phyloP scores from a whole-genome alignment of 2,113 vertebrate genomes.

The Oreochromis aureus region DNA sequence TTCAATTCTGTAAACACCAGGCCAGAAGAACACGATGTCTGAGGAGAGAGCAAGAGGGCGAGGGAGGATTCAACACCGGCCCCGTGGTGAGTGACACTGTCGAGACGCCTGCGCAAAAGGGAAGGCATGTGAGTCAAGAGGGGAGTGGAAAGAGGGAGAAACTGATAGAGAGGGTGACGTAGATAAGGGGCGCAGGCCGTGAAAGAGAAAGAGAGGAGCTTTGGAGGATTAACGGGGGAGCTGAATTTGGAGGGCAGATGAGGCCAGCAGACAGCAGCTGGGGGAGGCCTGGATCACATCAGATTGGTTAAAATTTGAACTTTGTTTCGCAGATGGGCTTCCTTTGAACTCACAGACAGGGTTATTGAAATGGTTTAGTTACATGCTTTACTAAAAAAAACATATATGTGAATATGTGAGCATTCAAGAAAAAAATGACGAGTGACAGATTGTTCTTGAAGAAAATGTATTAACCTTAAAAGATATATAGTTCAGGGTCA shows the following conservation, averaged over 20 bases:
- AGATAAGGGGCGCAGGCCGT: slow-evolving; percentile 7
- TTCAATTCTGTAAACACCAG: slow-evolving; percentile 27
- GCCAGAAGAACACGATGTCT: slow-evolving; percentile 33
- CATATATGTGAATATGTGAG: not conserved
- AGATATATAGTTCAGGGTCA: not conserved
- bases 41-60: slow-evolving; percentile 34
- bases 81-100: slow-evolving; percentile 49
- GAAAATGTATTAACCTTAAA: not conserved
- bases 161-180: slow-evolving; percentile 1
- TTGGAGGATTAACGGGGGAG: slow-evolving; percentile 37
- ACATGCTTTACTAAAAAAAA: not conserved
- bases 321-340: not conserved
- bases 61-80: not conserved
- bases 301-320: not conserved
- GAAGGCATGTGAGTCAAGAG: slow-evolving; percentile 13
- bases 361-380: not conserved
- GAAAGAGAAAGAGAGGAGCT: slow-evolving; percentile 19
- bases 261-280: slow-evolving; percentile 48
- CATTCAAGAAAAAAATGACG: not conserved
- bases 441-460: not conserved
- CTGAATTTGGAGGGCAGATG: slow-evolving; percentile 34
- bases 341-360: not conserved
- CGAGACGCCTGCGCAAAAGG: slow-evolving; percentile 1
- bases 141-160: slow-evolving; percentile 14
- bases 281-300: not conserved